Percentiles rank a stretch among this genome's conserved stretches.
phyloP scores from a whole-genome alignment of 2,797 vertebrate species.

The Protonibea diacanthus region DNA sequence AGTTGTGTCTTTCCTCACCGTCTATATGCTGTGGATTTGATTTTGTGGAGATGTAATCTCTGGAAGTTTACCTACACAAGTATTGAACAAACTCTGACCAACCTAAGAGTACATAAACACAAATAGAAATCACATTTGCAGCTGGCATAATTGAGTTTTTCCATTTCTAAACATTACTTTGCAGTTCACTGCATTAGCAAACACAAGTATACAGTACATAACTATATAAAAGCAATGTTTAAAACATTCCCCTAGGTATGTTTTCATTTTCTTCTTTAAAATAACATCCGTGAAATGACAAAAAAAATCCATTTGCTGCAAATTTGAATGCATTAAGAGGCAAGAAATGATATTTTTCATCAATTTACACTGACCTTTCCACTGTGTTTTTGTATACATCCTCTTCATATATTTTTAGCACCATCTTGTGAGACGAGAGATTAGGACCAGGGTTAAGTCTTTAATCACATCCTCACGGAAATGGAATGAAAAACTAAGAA shows the following conservation, averaged over 20 bases:
- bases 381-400: constrained; percentile 2
- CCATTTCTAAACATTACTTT: neutral
- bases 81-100: constrained; percentile 17
- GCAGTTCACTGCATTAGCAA: neutral
- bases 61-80: neutral
- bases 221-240: neutral
- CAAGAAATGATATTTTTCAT: constrained; percentile 26
- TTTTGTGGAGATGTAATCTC: neutral
- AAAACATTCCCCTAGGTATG: neutral
- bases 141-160: constrained; percentile 22
- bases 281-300: constrained; percentile 13
- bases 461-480: neutral
- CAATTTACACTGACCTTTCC: constrained; percentile 44
- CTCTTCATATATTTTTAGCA: neutral
- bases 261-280: constrained; percentile 7
- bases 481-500: neutral
- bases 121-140: constrained; percentile 17
- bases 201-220: neutral
- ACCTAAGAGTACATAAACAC: constrained; percentile 18
- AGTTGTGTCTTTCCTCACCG: neutral
- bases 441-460: neutral
- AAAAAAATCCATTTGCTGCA: constrained; percentile 22
- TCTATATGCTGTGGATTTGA: too few relatives aligned
- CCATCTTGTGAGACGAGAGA: neutral
- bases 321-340: constrained; percentile 34